Conservation (phyloP, 2,797 vertebrate species). For the Myotis findleyi region DNA sequence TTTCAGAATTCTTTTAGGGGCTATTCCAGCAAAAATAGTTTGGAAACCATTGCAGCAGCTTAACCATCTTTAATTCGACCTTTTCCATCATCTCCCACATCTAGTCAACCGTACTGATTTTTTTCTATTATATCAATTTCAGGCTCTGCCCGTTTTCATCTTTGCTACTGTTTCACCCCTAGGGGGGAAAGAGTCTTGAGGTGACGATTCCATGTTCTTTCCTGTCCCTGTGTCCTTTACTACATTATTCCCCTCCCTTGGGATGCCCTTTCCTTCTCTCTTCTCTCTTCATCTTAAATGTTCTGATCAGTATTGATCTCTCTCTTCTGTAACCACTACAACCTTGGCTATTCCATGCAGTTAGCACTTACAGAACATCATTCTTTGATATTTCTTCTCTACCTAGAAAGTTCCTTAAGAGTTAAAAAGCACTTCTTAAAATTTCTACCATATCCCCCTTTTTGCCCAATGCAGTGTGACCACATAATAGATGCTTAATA, state of each 20-base stretch:
- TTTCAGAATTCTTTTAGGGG: conserved; percentile 5
- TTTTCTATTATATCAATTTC: background rate
- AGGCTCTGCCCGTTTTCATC: background rate
- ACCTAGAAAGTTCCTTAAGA: background rate
- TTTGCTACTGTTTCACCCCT: background rate
- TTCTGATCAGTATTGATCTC: background rate
- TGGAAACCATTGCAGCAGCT: background rate
- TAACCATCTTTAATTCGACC: background rate
- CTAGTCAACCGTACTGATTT: background rate
- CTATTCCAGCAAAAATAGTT: background rate
- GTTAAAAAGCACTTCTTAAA: background rate
- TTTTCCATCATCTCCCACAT: background rate
- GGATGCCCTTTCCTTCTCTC: background rate
- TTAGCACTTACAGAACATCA: background rate
- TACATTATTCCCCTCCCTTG: background rate
- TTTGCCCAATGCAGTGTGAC: background rate
- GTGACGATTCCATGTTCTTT: background rate
- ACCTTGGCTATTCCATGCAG: background rate
- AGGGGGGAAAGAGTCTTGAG: background rate
- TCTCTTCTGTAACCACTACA: background rate
- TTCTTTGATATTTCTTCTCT: background rate
- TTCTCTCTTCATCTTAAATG: background rate
- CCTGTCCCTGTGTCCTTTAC: background rate
- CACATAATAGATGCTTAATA: background rate
- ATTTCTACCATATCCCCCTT: background rate